Evolutionary conservation across 2,797 vertebrate species (phyloP), one percentile per base, ranked within the genome.

Genomic region (Phrynocephalus forsythii): DNA sequence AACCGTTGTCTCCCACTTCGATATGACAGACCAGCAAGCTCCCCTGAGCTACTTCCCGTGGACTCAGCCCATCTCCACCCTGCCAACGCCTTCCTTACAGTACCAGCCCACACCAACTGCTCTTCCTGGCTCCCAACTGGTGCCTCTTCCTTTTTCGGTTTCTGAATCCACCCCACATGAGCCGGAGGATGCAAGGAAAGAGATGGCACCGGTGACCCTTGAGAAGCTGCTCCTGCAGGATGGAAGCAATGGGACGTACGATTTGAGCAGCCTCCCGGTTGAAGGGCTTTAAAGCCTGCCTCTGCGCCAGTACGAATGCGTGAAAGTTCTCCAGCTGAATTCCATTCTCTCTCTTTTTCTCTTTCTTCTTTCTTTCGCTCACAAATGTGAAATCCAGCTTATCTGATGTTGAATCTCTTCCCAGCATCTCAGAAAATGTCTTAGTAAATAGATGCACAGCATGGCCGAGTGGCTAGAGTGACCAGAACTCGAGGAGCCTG

Each of bases 41-140:
- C 97, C 98, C 1, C 88, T 99, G 85, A 94, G 98, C 0, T 99
- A 98, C 88, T 97, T 99, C 76, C 98, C 98, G 0, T 99, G 98
- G 99, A 96, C 97, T 86, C 98, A 98, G 87, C 97, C 98, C 3
- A 96, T 99, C 75, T 94, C 98, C 3, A 96, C 96, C 0, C 90
- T 97, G 93, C 95, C 96, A n/a, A 82, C 94, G 80, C 88, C 96
- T 96, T 93, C 96, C 28, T 93, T 98, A 86, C 98, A 96, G 88
- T 98, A 97, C 82, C 93, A 96, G 0, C 85, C 97, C 0, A 92
- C 96, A 56, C 87, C 97, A 5, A 89, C 97, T 15, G 90, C 97
- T 0, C 95, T 98, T 30, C 90, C 97, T 0, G 96, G 96, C 18
- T 95, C 98, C 0, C 97, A 98, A 91, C 95, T 99, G 79, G 94